Conservation (phyloP, 2,888 invertebrate species). For the Synanthedon myopaeformis region DNA sequence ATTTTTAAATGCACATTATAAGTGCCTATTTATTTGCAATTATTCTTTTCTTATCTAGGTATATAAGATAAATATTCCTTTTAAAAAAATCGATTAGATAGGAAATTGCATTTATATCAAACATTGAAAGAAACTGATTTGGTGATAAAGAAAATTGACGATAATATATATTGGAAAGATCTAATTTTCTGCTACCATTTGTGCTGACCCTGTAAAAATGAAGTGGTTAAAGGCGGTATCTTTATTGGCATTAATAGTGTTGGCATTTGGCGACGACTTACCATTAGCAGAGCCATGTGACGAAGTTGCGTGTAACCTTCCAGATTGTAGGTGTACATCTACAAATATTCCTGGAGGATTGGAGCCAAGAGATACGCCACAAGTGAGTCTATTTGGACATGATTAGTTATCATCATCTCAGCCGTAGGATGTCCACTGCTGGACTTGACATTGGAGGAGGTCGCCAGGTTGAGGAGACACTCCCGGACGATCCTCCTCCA, state of each 20-base stretch:
- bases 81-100: too few species aligned
- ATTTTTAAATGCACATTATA: too few species aligned
- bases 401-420: too few species aligned
- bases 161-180: neutral
- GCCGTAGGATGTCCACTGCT: too few species aligned
- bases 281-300: constrained; percentile 16
- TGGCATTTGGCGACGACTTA: constrained; percentile 3
- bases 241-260: constrained; percentile 1
- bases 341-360: constrained; percentile 42
- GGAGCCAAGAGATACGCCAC: constrained; percentile 38
- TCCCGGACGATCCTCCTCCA: too few species aligned
- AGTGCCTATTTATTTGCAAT: too few species aligned
- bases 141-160: neutral
- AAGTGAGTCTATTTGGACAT: constrained; percentile 23
- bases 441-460: too few species aligned
- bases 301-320: constrained; percentile 31
- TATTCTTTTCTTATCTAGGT: too few species aligned
- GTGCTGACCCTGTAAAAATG: neutral
- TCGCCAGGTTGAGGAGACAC: too few species aligned
- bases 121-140: neutral
- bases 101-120: too few species aligned
- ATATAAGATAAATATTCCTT: too few species aligned
- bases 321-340: constrained; percentile 51
- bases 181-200: neutral
- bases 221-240: constrained; percentile 1